Evolutionary conservation across 2,113 vertebrate genomes (phyloP).

Genomic region (Nycticorax nycticorax): DNA sequence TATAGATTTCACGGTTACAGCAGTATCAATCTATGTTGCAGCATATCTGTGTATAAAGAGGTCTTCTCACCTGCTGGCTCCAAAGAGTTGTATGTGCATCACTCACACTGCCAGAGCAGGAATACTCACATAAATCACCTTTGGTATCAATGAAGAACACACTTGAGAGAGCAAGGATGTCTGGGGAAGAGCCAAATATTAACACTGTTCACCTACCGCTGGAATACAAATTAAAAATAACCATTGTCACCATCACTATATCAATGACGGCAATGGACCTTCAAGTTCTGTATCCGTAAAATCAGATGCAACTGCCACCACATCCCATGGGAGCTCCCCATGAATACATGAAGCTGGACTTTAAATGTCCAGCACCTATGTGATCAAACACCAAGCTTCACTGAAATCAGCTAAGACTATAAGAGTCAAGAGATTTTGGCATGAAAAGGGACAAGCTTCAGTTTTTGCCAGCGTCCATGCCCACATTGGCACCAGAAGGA

Average conservation of each 20-base stretch:
- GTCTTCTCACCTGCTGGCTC: background rate
- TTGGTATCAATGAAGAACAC: background rate
- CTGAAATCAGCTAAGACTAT: background rate
- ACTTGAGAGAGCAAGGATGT: background rate
- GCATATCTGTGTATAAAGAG: background rate
- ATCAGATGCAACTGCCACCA: background rate
- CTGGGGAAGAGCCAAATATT: background rate
- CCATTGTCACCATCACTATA: background rate
- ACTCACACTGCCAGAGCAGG: background rate
- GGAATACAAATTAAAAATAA: background rate
- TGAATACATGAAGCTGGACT: background rate
- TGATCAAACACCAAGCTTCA: background rate
- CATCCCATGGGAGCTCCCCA: background rate
- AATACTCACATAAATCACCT: background rate
- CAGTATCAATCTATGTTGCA: background rate
- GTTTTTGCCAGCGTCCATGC: background rate
- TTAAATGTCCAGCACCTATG: background rate
- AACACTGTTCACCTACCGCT: background rate
- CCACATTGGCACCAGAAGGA: background rate
- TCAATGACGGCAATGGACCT: accelerated
- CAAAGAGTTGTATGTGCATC: background rate
- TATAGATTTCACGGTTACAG: background rate
- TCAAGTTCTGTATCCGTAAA: background rate
- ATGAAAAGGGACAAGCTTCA: background rate
- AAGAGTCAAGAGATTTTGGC: background rate